A percentile compares a stretch with the other conserved stretches of the same genome.
Conservation (phyloP, 2,888 invertebrate species). For the Habroteleia sp. region DNA sequence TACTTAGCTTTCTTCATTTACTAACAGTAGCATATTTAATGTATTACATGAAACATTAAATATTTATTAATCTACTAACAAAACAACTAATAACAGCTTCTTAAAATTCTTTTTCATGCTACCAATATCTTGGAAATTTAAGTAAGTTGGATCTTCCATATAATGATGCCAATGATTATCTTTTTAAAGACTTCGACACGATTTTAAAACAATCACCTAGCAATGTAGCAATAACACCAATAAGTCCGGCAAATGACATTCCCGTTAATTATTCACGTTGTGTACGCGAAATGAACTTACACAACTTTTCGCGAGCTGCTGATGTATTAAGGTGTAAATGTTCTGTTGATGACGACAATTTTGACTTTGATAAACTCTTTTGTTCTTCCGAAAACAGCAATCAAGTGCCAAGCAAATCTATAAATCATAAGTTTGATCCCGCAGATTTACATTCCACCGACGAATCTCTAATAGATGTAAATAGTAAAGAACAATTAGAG, state of each 20-base stretch:
- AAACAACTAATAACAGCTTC: slow-evolving; percentile 9
- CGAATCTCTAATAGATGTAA: slow-evolving; percentile 8
- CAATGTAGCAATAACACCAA: slow-evolving; percentile 82
- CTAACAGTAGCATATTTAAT: too few relatives aligned
- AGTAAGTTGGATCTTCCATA: slow-evolving; percentile 78
- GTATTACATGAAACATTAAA: too few relatives aligned
- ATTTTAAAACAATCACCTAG: slow-evolving; percentile 83
- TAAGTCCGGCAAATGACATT: slow-evolving; percentile 77
- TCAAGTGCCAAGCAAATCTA: slow-evolving; percentile 71
- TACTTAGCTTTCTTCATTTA: too few relatives aligned
- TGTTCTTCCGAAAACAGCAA: slow-evolving; percentile 74
- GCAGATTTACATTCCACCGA: slow-evolving; percentile 40
- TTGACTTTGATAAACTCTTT: slow-evolving; percentile 73
- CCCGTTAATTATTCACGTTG: slow-evolving; percentile 46
- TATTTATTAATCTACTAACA: slow-evolving; percentile 11
- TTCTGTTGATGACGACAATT: slow-evolving; percentile 70
- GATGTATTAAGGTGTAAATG: slow-evolving; percentile 28
- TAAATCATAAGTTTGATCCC: slow-evolving; percentile 85
- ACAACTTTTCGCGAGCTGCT: slow-evolving; percentile 49
- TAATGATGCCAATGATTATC: slow-evolving; percentile 74
- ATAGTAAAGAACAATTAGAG: slow-evolving; percentile 6
- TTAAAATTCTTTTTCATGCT: slow-evolving; percentile 65
- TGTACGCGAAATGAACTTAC: slow-evolving; percentile 48
- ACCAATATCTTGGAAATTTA: slow-evolving; percentile 69
- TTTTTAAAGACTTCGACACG: slow-evolving; percentile 75